Conservation (phyloP, 2,888 invertebrate species). For the Opisthograptis luteolata region DNA sequence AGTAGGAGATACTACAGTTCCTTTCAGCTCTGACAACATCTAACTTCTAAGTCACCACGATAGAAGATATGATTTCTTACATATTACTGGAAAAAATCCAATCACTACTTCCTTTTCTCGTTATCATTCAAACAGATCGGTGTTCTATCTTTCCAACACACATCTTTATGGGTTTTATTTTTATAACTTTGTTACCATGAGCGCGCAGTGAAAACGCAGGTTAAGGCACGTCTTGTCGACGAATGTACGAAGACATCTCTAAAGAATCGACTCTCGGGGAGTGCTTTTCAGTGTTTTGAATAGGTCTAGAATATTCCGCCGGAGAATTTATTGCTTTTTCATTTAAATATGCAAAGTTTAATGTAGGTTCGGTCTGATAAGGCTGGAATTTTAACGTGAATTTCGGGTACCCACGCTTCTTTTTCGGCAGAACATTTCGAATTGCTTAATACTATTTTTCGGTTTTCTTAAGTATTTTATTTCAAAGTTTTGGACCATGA, state of each 20-base stretch:
- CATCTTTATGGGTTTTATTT: not conserved
- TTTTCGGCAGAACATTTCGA: constrained; percentile 5
- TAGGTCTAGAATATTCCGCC: constrained; percentile 36
- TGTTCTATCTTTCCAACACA: too few species aligned
- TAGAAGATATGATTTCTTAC: too few species aligned
- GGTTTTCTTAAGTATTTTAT: too few species aligned
- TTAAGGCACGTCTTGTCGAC: constrained; percentile 25
- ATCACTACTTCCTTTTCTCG: too few species aligned
- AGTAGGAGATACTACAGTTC: too few species aligned
- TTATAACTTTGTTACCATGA: not conserved
- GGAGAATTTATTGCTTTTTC: constrained; percentile 35
- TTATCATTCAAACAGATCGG: too few species aligned
- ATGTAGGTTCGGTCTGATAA: constrained; percentile 34
- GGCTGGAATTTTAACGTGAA: constrained; percentile 21
- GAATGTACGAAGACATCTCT: constrained; percentile 23
- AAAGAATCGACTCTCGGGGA: constrained; percentile 32
- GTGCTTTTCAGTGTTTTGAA: constrained; percentile 39
- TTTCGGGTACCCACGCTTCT: constrained; percentile 12
- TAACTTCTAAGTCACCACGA: too few species aligned
- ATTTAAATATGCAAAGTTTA: constrained; percentile 38
- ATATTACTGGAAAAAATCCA: too few species aligned
- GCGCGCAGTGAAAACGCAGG: constrained; percentile 7
- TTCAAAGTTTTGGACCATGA: too few species aligned
- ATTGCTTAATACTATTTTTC: constrained; percentile 8
- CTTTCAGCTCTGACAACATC: too few species aligned